Evolutionary conservation across 2,797 vertebrate species (phyloP), one percentile per base, ranked within the genome.

Genomic region (Oreochromis grahami): DNA sequence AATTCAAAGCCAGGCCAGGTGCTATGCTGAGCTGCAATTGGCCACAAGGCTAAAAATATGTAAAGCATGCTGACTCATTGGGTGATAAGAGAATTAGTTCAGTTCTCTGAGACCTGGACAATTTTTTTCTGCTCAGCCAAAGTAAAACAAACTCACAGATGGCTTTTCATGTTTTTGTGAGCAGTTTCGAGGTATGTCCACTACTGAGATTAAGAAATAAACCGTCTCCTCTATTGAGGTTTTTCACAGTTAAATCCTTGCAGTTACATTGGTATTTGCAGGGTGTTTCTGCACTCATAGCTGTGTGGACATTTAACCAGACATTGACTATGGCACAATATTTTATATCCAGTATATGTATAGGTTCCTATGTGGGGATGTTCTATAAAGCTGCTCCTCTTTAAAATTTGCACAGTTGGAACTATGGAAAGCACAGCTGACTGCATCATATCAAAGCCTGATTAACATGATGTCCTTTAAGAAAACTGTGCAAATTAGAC

Each of bases 1-100:
- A 80, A 92, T 87, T 90, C 81, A 83, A 86, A 91, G 84, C 91
- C 82, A 82, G 63, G 68, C 78, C 87, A 93, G 89, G 91, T 90
- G 77, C 74, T 86, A 68, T 79, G 84, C 65, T 85, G 76, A 80
- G 82, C 80, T 91, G 76, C 77, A 87, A 82, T 88, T 88, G 85
- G 87, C 91, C 90, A 89, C 45, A 77, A 84, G 93, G 85, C 84
- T 90, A 81, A 85, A 94, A 92, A 91, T 93, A 94, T 94, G 90
- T 84, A 91, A 94, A 92, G 85, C 76, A 72, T 82, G 79, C 80
- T 93, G 91, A 94, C 82, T 94, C 93, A 93, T 32, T 86, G 80
- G 86, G 77, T 88, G 88, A 89, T 87, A 82, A 56, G 80, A 92
- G 84, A 87, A 55, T 85, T 84, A 87, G 79, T 87, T 89, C 51